phyloP scores from a whole-genome alignment of 2,797 vertebrate genomes.

The Pyrocephalus nanus region DNA sequence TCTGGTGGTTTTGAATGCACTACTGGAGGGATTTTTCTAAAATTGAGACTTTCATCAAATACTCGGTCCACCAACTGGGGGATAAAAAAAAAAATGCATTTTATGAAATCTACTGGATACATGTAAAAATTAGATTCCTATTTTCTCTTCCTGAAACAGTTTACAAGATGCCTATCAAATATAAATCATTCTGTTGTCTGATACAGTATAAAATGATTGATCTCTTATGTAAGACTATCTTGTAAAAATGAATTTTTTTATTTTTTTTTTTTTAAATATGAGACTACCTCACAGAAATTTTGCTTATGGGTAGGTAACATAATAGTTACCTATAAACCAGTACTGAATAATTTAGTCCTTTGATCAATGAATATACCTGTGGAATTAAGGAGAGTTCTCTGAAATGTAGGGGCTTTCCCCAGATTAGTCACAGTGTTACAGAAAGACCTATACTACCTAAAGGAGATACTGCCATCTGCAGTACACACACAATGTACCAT shows the following conservation, averaged over 20 bases:
- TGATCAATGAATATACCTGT: constrained; percentile 10
- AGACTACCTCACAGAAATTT: not conserved
- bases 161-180: constrained; percentile 9
- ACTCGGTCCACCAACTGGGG: constrained; percentile 94
- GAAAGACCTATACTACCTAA: not conserved
- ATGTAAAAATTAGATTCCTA: not conserved
- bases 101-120: constrained; percentile 33
- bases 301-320: not conserved
- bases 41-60: constrained; percentile 99
- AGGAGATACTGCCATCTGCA: constrained; percentile 64
- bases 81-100: constrained; percentile 43
- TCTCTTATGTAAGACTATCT: not conserved
- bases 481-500: not conserved
- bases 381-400: constrained; percentile 3
- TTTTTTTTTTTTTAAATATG: not conserved
- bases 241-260: not conserved
- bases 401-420: not conserved
- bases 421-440: not conserved
- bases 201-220: not conserved
- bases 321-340: not conserved
- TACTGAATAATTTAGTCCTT: not conserved
- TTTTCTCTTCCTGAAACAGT: constrained; percentile 46
- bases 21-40: constrained; percentile 94
- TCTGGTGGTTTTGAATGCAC: constrained; percentile 88
- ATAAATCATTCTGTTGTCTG: constrained; percentile 31